Conservation (phyloP, 1,140 invertebrate species). For the Pseudomyrmex pallidus region DNA sequence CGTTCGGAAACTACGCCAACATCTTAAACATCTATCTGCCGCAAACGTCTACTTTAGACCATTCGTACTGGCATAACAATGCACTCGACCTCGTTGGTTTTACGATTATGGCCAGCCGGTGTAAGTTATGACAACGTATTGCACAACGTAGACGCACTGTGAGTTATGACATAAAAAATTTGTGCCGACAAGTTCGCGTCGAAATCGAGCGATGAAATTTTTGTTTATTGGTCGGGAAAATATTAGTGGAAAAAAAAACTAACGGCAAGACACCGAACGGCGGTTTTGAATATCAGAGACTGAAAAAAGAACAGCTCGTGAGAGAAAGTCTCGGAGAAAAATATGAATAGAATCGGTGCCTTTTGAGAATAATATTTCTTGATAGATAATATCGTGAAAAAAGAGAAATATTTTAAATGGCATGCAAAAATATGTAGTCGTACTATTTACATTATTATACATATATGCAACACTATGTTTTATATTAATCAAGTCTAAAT, state of each 20-base stretch:
- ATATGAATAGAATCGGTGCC: constrained; percentile 22
- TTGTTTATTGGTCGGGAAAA: constrained; percentile 16
- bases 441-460: no score
- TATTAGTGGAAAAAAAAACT: constrained; percentile 4
- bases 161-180: constrained; percentile 44
- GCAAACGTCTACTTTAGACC: neutral
- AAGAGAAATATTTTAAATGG: neutral
- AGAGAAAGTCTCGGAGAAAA: constrained; percentile 8
- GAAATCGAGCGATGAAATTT: constrained; percentile 29
- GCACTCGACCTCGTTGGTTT: constrained; percentile 45
- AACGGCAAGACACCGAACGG: constrained; percentile 40
- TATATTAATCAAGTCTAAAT: no score
- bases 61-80: constrained; percentile 44
- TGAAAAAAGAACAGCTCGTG: constrained; percentile 16
- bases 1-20: constrained; percentile 1
- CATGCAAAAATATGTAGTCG: neutral
- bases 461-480: no score
- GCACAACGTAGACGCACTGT: constrained; percentile 40
- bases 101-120: constrained; percentile 49
- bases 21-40: constrained; percentile 11
- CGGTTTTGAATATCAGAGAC: constrained; percentile 21
- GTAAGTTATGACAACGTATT: constrained; percentile 50
- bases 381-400: constrained; percentile 3
- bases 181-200: constrained; percentile 13
- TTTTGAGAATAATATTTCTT: constrained; percentile 29